These are phyloP conservation scores for Troides aeacus DNA, from an alignment of 2,888 invertebrate genomes.

Conservation along the genomic window DNA sequence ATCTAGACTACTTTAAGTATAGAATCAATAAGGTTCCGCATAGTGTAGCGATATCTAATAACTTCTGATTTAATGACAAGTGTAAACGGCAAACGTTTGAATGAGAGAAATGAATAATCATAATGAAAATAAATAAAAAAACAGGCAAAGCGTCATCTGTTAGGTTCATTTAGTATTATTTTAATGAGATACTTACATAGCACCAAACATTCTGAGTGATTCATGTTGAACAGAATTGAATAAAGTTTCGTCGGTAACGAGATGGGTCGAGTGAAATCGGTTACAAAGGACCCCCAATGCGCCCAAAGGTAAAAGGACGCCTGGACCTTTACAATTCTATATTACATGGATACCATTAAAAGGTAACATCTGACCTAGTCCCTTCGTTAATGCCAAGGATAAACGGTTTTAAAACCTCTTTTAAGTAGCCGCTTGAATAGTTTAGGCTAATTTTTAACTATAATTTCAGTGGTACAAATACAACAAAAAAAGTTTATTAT, in stretches of 20 bases:
- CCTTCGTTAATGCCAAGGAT: slow-evolving; percentile 1
- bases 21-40: no score
- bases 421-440: not conserved
- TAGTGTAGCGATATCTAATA: no score
- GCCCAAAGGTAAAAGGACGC: slow-evolving; percentile 12
- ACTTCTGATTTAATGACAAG: no score
- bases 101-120: no score
- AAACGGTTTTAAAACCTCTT: not conserved
- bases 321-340: slow-evolving; percentile 17
- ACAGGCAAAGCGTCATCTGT: no score
- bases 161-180: not conserved
- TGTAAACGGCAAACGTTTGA: no score
- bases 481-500: no score
- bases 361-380: slow-evolving; percentile 7
- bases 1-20: no score
- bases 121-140: no score
- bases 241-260: slow-evolving; percentile 11
- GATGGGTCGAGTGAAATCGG: slow-evolving; percentile 21
- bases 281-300: slow-evolving; percentile 3
- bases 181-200: not conserved
- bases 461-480: no score
- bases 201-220: not conserved
- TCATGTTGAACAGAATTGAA: slow-evolving; percentile 13
- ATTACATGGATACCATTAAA: slow-evolving; percentile 15
- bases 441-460: no score